Conservation (phyloP, 2,113 vertebrate genomes). For the Petrocephalus zakoni region DNA sequence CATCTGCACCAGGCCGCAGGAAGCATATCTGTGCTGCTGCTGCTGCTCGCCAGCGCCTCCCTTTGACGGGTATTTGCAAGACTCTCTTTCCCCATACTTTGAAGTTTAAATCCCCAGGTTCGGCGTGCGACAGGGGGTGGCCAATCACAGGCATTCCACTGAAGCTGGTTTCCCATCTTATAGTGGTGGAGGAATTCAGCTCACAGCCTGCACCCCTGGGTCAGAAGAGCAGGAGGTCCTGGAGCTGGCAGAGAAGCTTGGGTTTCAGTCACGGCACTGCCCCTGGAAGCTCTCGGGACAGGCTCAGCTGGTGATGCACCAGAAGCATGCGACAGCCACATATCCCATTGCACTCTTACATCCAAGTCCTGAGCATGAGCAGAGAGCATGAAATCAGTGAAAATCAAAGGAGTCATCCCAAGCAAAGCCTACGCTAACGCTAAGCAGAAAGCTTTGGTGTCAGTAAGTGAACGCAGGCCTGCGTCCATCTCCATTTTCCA, state of each 20-base stretch:
- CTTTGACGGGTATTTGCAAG: background rate
- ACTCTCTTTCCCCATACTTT: background rate
- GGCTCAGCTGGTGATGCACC: background rate
- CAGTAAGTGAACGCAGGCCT: background rate
- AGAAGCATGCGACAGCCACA: background rate
- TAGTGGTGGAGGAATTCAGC: background rate
- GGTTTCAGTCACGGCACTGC: background rate
- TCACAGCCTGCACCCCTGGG: background rate
- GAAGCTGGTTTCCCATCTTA: background rate
- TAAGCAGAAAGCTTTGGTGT: constrained; percentile 13
- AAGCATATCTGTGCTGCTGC: background rate
- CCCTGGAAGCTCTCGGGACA: background rate
- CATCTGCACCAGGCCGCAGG: background rate
- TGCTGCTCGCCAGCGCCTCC: background rate
- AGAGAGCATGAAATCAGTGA: background rate
- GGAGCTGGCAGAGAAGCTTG: background rate
- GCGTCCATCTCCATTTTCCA: background rate
- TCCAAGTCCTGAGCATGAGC: background rate
- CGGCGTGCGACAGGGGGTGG: background rate
- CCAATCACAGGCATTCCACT: background rate
- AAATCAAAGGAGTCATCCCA: background rate
- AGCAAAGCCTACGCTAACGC: constrained; percentile 5
- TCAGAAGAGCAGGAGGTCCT: background rate
- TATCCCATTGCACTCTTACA: background rate
- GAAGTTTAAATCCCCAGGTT: background rate